A percentile compares a stretch with the other conserved stretches of the same genome.
Conservation (phyloP, 1,140 invertebrate genomes). For the Drosophila bocqueti region DNA sequence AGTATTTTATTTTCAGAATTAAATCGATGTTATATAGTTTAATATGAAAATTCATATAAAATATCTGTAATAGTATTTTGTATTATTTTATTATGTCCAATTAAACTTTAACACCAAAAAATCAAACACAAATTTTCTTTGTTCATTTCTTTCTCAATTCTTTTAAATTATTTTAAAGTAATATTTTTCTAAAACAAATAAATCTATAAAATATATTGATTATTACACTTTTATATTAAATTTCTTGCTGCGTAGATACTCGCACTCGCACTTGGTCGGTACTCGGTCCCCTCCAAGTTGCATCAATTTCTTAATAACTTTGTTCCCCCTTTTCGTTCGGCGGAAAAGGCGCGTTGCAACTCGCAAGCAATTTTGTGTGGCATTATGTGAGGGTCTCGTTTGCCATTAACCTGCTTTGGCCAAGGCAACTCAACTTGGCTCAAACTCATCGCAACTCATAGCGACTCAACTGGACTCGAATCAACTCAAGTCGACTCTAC, state of each 20-base stretch:
- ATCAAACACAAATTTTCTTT: neutral
- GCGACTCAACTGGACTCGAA: slow-evolving; percentile 18
- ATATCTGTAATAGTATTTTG: neutral
- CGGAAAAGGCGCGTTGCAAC: slow-evolving; percentile 29
- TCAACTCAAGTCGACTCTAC: slow-evolving; percentile 37
- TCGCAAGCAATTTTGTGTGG: slow-evolving; percentile 75
- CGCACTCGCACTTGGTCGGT: neutral
- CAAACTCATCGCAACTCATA: slow-evolving; percentile 5
- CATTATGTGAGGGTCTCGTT: slow-evolving; percentile 80
- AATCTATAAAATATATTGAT: neutral
- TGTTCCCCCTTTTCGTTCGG: slow-evolving; percentile 31
- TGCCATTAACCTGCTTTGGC: slow-evolving; percentile 72
- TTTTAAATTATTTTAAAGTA: neutral
- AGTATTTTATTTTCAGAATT: too few species aligned
- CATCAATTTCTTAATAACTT: slow-evolving; percentile 82
- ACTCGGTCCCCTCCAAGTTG: slow-evolving; percentile 36
- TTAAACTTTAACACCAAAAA: neutral
- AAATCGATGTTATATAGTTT: neutral
- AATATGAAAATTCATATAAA: neutral
- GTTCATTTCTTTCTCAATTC: neutral
- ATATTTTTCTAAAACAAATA: neutral
- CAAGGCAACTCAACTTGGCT: slow-evolving; percentile 25
- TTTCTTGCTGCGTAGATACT: slow-evolving; percentile 2
- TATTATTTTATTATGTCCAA: neutral
- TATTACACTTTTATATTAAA: neutral